These are phyloP conservation scores for Myocastor coypus DNA, from an alignment of 2,113 vertebrate species.

Conservation along the genomic window DNA sequence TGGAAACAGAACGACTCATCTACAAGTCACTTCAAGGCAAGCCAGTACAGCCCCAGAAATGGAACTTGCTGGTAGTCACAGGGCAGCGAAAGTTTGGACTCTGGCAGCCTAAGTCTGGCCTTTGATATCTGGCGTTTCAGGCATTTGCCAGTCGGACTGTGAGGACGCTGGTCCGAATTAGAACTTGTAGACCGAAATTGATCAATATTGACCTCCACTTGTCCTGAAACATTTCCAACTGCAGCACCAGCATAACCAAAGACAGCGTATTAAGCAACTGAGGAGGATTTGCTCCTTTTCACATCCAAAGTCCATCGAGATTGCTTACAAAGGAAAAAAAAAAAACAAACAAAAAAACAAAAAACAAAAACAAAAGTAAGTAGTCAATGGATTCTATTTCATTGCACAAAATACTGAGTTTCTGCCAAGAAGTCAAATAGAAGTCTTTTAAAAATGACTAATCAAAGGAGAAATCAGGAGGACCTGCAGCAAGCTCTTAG, in stretches of 20 bases:
- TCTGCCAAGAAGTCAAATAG: not conserved
- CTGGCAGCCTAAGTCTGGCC: too few species aligned
- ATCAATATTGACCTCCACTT: not conserved
- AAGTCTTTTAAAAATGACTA: not conserved
- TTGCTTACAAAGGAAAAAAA: not conserved
- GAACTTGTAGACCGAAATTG: too few species aligned
- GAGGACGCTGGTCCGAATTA: rapidly evolving
- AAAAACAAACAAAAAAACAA: too few species aligned
- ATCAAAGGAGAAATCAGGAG: not conserved
- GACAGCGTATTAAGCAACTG: not conserved
- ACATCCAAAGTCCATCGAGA: not conserved
- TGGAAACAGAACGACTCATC: not conserved
- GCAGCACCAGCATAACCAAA: not conserved
- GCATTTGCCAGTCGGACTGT: rapidly evolving
- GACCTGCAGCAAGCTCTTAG: not conserved
- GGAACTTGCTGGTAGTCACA: not conserved
- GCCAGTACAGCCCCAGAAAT: not conserved
- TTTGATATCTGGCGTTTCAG: not conserved
- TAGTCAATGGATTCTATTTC: not conserved
- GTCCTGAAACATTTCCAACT: not conserved
- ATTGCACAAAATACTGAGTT: not conserved
- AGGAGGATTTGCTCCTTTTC: not conserved
- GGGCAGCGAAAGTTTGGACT: too few species aligned
- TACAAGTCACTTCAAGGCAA: not conserved
- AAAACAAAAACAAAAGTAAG: too few species aligned